These are phyloP conservation scores for Sisyra nigra DNA, from an alignment of 2,888 invertebrate genomes.

Conservation along the genomic window DNA sequence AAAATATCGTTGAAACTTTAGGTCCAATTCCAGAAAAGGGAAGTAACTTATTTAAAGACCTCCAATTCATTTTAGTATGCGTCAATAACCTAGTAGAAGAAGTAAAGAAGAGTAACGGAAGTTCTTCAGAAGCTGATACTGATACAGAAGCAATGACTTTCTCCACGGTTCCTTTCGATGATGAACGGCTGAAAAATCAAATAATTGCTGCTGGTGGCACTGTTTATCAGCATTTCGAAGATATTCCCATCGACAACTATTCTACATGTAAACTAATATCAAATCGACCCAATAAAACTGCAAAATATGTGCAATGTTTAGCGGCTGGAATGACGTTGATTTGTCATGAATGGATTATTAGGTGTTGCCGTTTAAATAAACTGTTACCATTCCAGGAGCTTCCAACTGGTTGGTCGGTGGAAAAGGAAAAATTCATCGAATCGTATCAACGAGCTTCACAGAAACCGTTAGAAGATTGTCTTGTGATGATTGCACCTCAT, in stretches of 20 bases:
- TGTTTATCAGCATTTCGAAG: slow-evolving; percentile 33
- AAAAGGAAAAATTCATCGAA: slow-evolving; percentile 28
- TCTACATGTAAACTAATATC: slow-evolving; percentile 41
- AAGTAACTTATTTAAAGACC: slow-evolving; percentile 33
- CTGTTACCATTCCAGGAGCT: slow-evolving; percentile 30
- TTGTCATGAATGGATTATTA: slow-evolving; percentile 54
- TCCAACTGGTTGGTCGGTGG: slow-evolving; percentile 44
- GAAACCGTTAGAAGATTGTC: slow-evolving; percentile 19
- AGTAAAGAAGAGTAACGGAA: slow-evolving; percentile 25
- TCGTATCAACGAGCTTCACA: slow-evolving; percentile 22
- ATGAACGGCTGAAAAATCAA: slow-evolving; percentile 40
- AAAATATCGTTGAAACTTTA: slow-evolving; percentile 31
- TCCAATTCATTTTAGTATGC: slow-evolving; percentile 41
- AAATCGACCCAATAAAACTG: slow-evolving; percentile 53
- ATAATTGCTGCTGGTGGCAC: slow-evolving; percentile 44
- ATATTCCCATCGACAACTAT: slow-evolving; percentile 33
- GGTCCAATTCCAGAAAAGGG: slow-evolving; percentile 35
- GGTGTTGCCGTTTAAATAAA: slow-evolving; percentile 34
- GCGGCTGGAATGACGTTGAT: slow-evolving; percentile 46
- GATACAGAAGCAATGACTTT: slow-evolving; percentile 39
- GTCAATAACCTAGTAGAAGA: slow-evolving; percentile 22
- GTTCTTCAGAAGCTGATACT: slow-evolving; percentile 29
- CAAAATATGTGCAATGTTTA: slow-evolving; percentile 56
- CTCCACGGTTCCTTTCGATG: slow-evolving; percentile 29
- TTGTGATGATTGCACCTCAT: slow-evolving; percentile 22